phyloP scores from a whole-genome alignment of 2,113 vertebrate species.

The Arenaria interpres region DNA sequence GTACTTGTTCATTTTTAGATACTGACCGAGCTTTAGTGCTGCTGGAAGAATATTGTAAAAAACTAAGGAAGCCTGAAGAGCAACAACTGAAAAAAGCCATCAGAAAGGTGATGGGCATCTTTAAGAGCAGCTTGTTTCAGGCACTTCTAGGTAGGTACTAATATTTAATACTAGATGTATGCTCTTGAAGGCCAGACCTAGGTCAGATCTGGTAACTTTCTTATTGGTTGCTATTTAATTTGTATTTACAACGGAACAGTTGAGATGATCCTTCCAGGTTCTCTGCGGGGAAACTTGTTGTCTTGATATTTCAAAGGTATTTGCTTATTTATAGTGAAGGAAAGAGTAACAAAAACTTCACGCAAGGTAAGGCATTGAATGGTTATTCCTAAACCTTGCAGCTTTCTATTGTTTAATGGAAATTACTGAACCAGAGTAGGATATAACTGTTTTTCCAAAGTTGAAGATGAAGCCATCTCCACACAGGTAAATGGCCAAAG shows the following conservation, averaged over 20 bases:
- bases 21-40: conserved; percentile 87
- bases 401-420: background rate
- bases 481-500: background rate
- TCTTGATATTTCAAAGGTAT: background rate
- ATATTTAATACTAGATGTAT: background rate
- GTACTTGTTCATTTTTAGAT: conserved; percentile 74
- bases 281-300: background rate
- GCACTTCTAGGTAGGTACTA: conserved; percentile 90
- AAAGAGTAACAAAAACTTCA: background rate
- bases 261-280: background rate
- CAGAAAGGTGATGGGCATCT: conserved; percentile 90
- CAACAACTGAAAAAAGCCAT: conserved; percentile 90
- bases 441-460: background rate
- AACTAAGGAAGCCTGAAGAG: conserved; percentile 88
- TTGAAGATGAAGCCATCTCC: background rate
- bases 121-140: conserved; percentile 93
- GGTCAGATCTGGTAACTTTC: background rate
- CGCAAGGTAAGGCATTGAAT: background rate
- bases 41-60: conserved; percentile 92
- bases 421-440: background rate
- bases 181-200: background rate
- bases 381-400: background rate
- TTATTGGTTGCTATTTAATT: background rate
- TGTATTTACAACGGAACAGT: background rate
- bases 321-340: background rate